These are phyloP conservation scores for Halictus ligatus DNA, from an alignment of 2,888 invertebrate species.

Conservation along the genomic window DNA sequence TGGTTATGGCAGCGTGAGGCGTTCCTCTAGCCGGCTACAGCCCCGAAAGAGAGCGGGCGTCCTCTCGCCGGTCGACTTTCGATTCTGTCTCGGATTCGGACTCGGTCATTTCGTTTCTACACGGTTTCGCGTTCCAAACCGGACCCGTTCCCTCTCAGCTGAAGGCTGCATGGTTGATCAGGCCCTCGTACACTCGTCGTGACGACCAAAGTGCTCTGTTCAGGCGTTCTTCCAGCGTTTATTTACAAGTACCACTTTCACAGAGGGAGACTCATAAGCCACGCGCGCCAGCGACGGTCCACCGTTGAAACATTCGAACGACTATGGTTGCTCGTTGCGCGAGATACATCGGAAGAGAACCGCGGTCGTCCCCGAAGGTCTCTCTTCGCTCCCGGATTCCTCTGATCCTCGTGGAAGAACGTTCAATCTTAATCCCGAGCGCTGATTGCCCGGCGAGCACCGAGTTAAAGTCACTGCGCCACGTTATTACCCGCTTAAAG, in stretches of 20 bases:
- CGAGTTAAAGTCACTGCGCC: not conserved
- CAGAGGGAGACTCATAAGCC: conserved; percentile 45
- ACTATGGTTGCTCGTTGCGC: not conserved
- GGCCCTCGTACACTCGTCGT: conserved; percentile 73
- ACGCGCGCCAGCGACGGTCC: conserved; percentile 48
- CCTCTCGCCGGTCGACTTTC: not conserved
- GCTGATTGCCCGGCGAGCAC: not conserved
- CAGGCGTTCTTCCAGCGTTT: conserved; percentile 56
- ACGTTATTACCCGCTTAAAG: conserved; percentile 26
- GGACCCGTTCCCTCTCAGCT: conserved; percentile 63
- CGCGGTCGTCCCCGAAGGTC: conserved; percentile 19
- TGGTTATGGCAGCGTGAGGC: not conserved
- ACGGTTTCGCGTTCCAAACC: not conserved
- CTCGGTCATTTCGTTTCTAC: not conserved
- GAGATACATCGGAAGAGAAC: not conserved
- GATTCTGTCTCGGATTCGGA: not conserved
- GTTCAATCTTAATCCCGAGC: not conserved
- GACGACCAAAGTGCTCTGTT: conserved; percentile 52
- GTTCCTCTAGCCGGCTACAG: not conserved
- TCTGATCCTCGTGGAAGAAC: not conserved
- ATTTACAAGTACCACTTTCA: conserved; percentile 56
- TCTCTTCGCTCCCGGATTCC: not conserved
- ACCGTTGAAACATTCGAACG: not conserved
- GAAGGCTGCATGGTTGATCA: conserved; percentile 82
- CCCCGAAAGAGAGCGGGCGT: not conserved